Conservation (phyloP, 2,113 vertebrate species). For the Menura novaehollandiae region DNA sequence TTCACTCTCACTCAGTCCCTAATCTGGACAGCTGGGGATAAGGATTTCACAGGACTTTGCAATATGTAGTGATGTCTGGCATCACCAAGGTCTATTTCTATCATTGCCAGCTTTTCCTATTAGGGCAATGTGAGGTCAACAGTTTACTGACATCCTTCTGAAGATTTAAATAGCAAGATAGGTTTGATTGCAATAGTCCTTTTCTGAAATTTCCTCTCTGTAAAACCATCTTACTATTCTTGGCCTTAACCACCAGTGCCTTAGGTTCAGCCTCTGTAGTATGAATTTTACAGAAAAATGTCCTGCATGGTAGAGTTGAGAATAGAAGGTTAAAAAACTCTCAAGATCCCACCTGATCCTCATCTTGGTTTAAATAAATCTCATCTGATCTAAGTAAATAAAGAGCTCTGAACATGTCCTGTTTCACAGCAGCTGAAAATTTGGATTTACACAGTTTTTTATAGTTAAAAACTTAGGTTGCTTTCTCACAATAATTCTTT, state of each 20-base stretch:
- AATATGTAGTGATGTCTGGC: not conserved
- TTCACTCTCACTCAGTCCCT: not conserved
- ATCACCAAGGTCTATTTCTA: not conserved
- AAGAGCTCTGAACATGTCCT: not conserved
- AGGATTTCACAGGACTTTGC: not conserved
- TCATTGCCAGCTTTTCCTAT: not conserved
- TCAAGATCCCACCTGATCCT: not conserved
- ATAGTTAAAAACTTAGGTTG: not conserved
- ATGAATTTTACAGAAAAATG: not conserved
- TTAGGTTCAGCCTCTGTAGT: not conserved
- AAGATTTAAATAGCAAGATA: not conserved
- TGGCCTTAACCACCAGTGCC: not conserved
- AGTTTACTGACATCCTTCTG: not conserved
- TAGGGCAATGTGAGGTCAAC: not conserved
- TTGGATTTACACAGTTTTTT: not conserved
- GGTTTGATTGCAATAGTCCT: not conserved
- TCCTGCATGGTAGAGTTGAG: not conserved
- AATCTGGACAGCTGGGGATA: not conserved
- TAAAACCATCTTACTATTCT: not conserved
- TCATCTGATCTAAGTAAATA: not conserved
- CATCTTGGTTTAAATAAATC: not conserved
- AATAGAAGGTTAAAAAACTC: fast-evolving
- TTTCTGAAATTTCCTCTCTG: not conserved
- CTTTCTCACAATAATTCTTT: not conserved
- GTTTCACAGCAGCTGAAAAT: not conserved